Conservation (phyloP, 1,140 invertebrate genomes). For the Aphelinus atriplicis region DNA sequence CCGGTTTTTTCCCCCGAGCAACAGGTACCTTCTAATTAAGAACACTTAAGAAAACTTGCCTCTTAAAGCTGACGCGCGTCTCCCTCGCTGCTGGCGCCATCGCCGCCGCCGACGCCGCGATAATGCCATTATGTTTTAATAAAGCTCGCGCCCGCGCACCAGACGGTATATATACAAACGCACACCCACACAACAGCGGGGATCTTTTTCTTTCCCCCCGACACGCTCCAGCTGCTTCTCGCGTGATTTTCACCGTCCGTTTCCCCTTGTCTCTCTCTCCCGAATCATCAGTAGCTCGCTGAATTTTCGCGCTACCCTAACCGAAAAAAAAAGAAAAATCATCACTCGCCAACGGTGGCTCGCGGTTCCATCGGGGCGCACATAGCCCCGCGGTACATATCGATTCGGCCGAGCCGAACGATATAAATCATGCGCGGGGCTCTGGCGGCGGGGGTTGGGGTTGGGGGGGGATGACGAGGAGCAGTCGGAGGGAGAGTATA, state of each 20-base stretch:
- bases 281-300: neutral
- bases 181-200: no score
- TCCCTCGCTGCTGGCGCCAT: slow-evolving; percentile 34
- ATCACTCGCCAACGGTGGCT: no score
- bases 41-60: slow-evolving; percentile 69
- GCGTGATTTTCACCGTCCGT: slow-evolving; percentile 5
- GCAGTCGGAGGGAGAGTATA: no score
- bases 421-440: no score
- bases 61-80: slow-evolving; percentile 65
- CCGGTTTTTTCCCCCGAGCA: slow-evolving; percentile 67
- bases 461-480: no score
- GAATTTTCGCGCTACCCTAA: no score
- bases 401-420: no score
- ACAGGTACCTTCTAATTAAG: slow-evolving; percentile 69
- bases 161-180: neutral
- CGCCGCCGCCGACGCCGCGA: slow-evolving; percentile 44
- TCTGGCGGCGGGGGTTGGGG: no score
- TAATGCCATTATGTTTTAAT: slow-evolving; percentile 64
- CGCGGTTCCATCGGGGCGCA: no score
- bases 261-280: slow-evolving; percentile 18
- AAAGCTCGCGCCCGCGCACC: slow-evolving; percentile 47
- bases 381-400: no score
- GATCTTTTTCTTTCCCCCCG: no score
- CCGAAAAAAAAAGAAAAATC: no score
- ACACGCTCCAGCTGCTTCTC: neutral